phyloP scores from a whole-genome alignment of 2,888 invertebrate species.

The Rhyacophila evoluta region DNA sequence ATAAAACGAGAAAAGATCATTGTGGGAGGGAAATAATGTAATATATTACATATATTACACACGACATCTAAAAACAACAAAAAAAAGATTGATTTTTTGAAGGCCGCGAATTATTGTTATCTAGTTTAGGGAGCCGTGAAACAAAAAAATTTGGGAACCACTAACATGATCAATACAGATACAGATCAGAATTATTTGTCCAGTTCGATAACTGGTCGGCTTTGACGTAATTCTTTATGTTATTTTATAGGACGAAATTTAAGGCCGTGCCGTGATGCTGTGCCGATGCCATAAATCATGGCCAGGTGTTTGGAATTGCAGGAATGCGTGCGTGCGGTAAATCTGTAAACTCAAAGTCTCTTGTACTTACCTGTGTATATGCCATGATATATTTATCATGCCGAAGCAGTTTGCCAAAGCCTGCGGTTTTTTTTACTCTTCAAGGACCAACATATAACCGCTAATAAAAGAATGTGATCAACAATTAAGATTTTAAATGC shows the following conservation, averaged over 20 bases:
- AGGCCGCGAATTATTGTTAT: no score
- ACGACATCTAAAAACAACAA: no score
- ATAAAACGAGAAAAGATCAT: no score
- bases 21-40: no score
- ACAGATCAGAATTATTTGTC: background rate
- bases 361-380: background rate
- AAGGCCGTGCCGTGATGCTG: background rate
- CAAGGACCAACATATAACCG: no score
- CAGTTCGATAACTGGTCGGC: background rate
- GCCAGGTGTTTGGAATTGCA: conserved; percentile 16
- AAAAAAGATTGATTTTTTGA: no score
- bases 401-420: background rate
- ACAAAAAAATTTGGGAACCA: no score
- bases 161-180: no score
- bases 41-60: no score
- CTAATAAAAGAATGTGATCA: no score
- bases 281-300: conserved; percentile 9
- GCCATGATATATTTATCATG: background rate
- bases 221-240: conserved; percentile 9
- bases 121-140: no score
- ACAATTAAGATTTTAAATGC: no score
- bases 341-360: background rate
- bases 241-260: background rate
- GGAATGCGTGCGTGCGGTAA: conserved; percentile 24
- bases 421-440: background rate